Evolutionary conservation across 2,797 vertebrate genomes (phyloP).

Genomic region (Centroberyx gerrardi): DNA sequence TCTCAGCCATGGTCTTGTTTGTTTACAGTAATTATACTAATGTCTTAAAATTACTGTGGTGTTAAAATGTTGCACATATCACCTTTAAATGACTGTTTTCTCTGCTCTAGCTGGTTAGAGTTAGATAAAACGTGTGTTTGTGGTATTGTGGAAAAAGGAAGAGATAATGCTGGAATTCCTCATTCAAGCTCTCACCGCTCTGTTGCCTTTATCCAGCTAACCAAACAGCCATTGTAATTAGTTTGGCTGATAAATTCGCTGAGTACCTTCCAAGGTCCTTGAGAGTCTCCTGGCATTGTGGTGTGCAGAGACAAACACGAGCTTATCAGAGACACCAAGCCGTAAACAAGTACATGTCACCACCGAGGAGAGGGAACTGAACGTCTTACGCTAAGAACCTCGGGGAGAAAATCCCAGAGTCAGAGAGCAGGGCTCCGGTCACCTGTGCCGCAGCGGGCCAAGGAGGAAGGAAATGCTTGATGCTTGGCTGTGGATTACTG

Average conservation of each 20-base stretch:
- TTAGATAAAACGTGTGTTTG: too few relatives aligned
- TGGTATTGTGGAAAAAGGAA: too few relatives aligned
- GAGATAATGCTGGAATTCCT: too few relatives aligned
- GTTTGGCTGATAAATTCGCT: neutral
- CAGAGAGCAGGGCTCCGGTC: slow-evolving; percentile 28
- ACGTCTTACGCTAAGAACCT: slow-evolving; percentile 52
- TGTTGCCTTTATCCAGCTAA: too few relatives aligned
- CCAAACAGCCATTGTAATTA: neutral
- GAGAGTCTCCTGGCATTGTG: slow-evolving; percentile 5
- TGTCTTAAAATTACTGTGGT: too few relatives aligned
- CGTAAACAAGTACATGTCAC: slow-evolving; percentile 30
- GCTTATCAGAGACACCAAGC: slow-evolving; percentile 35
- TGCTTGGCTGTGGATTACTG: slow-evolving; percentile 7
- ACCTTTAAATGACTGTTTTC: too few relatives aligned
- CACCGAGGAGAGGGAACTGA: slow-evolving; percentile 30
- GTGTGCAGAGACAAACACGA: slow-evolving; percentile 1
- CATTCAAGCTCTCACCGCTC: too few relatives aligned
- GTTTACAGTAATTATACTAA: too few relatives aligned
- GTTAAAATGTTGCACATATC: too few relatives aligned
- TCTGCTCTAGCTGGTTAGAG: too few relatives aligned
- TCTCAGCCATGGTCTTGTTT: too few relatives aligned
- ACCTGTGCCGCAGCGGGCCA: slow-evolving; percentile 8
- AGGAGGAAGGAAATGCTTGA: slow-evolving; percentile 4
- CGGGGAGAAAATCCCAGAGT: slow-evolving; percentile 53
- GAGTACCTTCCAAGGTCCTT: slow-evolving; percentile 12